These are phyloP conservation scores for Circaetus gallicus DNA, from an alignment of 2,113 vertebrate genomes.

Conservation along the genomic window DNA sequence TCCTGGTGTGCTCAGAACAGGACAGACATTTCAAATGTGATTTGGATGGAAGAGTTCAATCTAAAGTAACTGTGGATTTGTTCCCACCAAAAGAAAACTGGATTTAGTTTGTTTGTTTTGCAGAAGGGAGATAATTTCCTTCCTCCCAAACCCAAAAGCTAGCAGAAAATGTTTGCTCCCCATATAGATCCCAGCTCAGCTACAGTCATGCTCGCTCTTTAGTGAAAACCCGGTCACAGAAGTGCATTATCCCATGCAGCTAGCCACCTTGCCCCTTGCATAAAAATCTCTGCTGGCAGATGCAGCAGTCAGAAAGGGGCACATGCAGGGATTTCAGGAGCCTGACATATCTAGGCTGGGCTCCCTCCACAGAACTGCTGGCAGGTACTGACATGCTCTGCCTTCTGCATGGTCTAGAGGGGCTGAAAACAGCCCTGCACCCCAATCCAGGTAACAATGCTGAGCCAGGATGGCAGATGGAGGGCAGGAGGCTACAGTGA, in stretches of 20 bases:
- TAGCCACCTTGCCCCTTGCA: not conserved
- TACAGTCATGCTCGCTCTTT: not conserved
- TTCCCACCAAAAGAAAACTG: not conserved
- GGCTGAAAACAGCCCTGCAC: not conserved
- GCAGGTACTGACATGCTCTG: not conserved
- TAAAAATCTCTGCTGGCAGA: not conserved
- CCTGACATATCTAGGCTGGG: not conserved
- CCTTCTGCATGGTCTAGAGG: not conserved
- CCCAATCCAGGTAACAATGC: not conserved
- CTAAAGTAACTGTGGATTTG: not conserved
- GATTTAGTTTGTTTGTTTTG: not conserved
- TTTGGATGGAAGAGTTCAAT: not conserved
- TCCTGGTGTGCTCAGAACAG: not conserved
- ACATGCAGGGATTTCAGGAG: not conserved
- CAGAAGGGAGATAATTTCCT: not conserved
- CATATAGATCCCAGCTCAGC: not conserved
- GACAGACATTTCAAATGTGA: not conserved
- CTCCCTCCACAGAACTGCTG: not conserved
- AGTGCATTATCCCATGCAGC: not conserved
- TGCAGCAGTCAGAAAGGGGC: not conserved
- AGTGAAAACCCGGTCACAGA: not conserved
- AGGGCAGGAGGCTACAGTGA: not conserved
- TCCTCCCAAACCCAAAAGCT: not conserved
- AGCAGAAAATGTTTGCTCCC: not conserved
- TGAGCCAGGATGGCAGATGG: not conserved